Base-by-base conservation (phyloP, 1,140 invertebrate genomes). In the Rhyzopertha dominica region DNA sequence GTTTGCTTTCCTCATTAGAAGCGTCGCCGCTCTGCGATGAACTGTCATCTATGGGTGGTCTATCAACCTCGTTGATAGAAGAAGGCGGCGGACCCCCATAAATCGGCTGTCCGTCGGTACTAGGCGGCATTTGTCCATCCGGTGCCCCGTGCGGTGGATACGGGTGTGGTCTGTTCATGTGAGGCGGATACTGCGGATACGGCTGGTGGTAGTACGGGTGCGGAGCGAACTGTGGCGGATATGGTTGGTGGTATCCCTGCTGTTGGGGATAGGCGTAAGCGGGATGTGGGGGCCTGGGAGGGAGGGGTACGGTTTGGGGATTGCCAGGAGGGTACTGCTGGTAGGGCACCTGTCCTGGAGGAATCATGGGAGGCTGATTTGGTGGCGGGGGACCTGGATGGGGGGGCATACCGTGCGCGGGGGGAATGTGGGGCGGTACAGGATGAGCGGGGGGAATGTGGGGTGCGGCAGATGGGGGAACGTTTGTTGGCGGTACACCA, bases 251-350 rank as follows among this genome's bases (percentile, higher is more conserved):
- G 19, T 76, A 76, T 0, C 74, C 71, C 45, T 77, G 76, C 43
- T 80, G 78, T 20, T 78, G 79, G 14, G 78, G 73, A 51, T 81
- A 79, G 3, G 68, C 68, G 48, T 81, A 80, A 4, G 75, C 74
- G 1, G 76, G 75, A 63, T 78, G 75, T 3, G 75, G 77, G 1
- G 78, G 78, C 28, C 78, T 65, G 5, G 76, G 60, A 22, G 65
- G 65, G 23, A 67, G 29, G 0, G 65, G 63, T 13, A 67, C 61
- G 4, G 60, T 59, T 34, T 67, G 65, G n/a, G 61, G 59, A 47
- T 40, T 71, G 2, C 66, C 67, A 37, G 66, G 65, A 3, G 62
- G 61, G 45, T 65, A 64, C 17, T 65, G 63, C 43, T 66, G 64
- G 24, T 69, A 68, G 44, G 66, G 67, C 7, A 56, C 48, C 45